Percentiles rank a stretch among this genome's conserved stretches.
Evolutionary conservation across 2,113 vertebrate species (phyloP).

Genomic region (Todiramphus chloris): DNA sequence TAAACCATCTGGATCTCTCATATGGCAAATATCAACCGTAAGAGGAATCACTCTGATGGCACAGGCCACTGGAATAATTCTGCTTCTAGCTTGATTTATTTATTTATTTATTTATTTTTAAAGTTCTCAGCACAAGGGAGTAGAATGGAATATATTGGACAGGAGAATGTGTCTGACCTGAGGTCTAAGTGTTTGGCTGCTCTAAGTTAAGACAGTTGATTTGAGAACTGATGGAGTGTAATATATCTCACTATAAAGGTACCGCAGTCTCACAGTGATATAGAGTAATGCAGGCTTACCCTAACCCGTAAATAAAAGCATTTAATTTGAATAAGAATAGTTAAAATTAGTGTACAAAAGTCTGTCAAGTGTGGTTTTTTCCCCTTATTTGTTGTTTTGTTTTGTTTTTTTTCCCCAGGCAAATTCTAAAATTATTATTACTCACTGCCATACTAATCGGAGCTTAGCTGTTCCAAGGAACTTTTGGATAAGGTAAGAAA

Average conservation of each 20-base stretch:
- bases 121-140: background rate
- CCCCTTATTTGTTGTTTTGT: background rate
- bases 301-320: background rate
- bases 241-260: background rate
- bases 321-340: background rate
- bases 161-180: background rate
- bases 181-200: background rate
- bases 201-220: background rate
- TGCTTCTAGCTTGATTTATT: background rate
- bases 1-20: background rate
- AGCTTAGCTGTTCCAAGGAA: conserved; percentile 82
- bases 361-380: background rate
- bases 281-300: background rate
- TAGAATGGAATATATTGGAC: background rate
- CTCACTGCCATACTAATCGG: conserved; percentile 86
- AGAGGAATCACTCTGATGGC: background rate
- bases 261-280: background rate
- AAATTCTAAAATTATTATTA: conserved; percentile 80
- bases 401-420: conserved; percentile 72
- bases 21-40: background rate
- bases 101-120: no score
- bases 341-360: background rate
- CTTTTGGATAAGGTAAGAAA: conserved; percentile 79
- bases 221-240: background rate
- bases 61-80: background rate